Percentiles rank a stretch among this genome's conserved stretches.
phyloP scores from a whole-genome alignment of 2,797 vertebrate species.

The Centropyge bicolor region DNA sequence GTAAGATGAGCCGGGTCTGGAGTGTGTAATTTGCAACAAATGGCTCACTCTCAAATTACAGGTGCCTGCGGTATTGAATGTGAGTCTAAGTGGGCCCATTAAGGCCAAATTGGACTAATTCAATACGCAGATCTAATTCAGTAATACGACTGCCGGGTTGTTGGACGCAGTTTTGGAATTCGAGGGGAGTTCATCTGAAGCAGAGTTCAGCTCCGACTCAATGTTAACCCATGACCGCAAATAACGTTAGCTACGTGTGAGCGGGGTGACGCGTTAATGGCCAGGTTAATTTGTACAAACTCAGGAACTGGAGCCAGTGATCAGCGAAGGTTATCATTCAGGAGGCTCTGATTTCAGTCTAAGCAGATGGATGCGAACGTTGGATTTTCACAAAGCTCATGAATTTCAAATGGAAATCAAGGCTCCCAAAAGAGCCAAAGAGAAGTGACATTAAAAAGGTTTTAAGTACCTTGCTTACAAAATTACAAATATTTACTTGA shows the following conservation, averaged over 20 bases:
- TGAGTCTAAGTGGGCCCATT: conserved; percentile 72
- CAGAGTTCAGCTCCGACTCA: neutral
- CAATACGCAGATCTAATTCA: conserved; percentile 71
- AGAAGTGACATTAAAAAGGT: neutral
- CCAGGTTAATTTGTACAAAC: conserved; percentile 12
- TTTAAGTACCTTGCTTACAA: neutral
- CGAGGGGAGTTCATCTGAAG: conserved; percentile 29
- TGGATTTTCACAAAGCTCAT: neutral
- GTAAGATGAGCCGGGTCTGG: conserved; percentile 53
- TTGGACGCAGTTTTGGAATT: conserved; percentile 50
- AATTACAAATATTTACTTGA: neutral
- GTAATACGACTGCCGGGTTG: conserved; percentile 43
- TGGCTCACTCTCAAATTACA: conserved; percentile 71
- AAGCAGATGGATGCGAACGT: neutral
- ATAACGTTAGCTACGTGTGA: neutral
- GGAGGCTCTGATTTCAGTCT: neutral
- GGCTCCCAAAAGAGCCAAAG: neutral
- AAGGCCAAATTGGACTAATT: conserved; percentile 76
- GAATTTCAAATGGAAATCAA: neutral
- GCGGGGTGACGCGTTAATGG: conserved; percentile 1
- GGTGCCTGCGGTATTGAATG: conserved; percentile 68
- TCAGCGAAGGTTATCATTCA: neutral
- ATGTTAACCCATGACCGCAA: neutral
- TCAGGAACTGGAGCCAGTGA: neutral
- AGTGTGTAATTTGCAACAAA: conserved; percentile 73